phyloP scores from a whole-genome alignment of 2,888 invertebrate genomes.

The Luffia ferchaultella region DNA sequence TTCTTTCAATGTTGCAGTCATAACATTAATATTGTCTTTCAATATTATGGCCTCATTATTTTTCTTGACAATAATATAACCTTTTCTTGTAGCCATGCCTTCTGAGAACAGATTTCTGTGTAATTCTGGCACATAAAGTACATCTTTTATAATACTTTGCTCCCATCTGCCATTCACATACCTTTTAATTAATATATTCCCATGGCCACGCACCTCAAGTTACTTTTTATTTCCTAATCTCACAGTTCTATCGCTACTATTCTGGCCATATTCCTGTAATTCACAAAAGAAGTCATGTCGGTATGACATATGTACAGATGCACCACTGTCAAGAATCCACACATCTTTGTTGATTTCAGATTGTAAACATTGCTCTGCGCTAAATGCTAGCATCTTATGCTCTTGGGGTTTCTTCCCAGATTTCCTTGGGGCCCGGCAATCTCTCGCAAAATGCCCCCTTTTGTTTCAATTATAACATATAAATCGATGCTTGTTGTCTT shows the following conservation, averaged over 20 bases:
- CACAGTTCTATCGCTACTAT: too few relatives aligned
- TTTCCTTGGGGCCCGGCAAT: conserved; percentile 5
- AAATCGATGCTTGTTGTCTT: too few relatives aligned
- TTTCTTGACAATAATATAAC: conserved; percentile 5
- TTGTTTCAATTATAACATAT: conserved; percentile 3
- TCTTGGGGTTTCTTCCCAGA: not conserved
- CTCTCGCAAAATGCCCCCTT: conserved; percentile 1
- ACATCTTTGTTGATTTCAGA: conserved; percentile 1
- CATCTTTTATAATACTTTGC: conserved; percentile 1
- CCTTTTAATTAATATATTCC: conserved; percentile 3
- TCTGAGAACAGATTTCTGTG: conserved; percentile 5
- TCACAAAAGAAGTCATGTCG: not conserved
- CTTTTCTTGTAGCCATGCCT: conserved; percentile 1
- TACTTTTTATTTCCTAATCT: conserved; percentile 1
- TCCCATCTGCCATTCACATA: conserved; percentile 2
- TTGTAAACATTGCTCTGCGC: not conserved
- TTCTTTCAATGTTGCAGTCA: not conserved
- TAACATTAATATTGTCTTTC: conserved; percentile 1
- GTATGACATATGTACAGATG: conserved; percentile 4
- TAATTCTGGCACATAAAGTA: conserved; percentile 5
- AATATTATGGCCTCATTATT: not conserved
- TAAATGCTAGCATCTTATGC: conserved; percentile 1
- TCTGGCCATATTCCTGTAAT: not conserved
- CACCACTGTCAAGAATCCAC: conserved; percentile 7
- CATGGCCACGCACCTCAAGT: conserved; percentile 3